phyloP scores from a whole-genome alignment of 2,797 vertebrate genomes.

The Hippoglossus hippoglossus region DNA sequence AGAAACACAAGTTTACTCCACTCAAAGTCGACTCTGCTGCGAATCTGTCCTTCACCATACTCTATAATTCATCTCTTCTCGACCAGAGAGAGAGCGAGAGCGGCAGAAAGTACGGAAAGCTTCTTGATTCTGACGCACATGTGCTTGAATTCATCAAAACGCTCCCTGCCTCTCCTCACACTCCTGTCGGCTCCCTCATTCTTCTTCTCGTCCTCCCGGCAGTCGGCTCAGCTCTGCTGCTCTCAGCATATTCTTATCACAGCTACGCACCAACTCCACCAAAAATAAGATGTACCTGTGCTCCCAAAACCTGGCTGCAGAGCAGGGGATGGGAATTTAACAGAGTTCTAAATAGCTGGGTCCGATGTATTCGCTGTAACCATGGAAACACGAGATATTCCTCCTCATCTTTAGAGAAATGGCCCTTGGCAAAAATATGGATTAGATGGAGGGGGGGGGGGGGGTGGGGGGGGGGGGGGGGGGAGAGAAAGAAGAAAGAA shows the following conservation, averaged over 20 bases:
- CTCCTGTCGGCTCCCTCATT: not conserved
- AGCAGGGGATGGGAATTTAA: slow-evolving; percentile 28
- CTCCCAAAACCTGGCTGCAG: slow-evolving; percentile 41
- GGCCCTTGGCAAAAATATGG: slow-evolving; percentile 33
- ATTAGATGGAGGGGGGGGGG: not conserved
- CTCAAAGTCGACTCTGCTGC: slow-evolving; percentile 10
- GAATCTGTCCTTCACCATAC: not conserved
- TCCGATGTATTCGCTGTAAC: slow-evolving; percentile 58
- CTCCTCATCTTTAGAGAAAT: slow-evolving; percentile 44
- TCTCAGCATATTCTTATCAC: slow-evolving; percentile 45
- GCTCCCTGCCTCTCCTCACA: not conserved
- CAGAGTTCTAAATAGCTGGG: slow-evolving; percentile 57
- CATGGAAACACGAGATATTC: slow-evolving; percentile 74
- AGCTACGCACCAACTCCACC: slow-evolving; percentile 26
- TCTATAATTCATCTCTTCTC: slow-evolving; percentile 60
- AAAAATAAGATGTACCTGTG: slow-evolving; percentile 28
- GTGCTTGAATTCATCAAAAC: slow-evolving; percentile 22
- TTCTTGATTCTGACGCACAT: slow-evolving; percentile 21
- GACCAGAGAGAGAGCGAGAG: slow-evolving; percentile 16
- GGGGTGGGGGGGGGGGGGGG: no score
- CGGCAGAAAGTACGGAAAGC: slow-evolving; percentile 5
- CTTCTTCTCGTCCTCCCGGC: slow-evolving; percentile 7
- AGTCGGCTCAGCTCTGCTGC: slow-evolving; percentile 41
- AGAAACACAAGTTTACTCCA: slow-evolving; percentile 8
- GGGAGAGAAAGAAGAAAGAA: not conserved